Conservation (phyloP, 2,888 invertebrate genomes). For the Antitype chi region DNA sequence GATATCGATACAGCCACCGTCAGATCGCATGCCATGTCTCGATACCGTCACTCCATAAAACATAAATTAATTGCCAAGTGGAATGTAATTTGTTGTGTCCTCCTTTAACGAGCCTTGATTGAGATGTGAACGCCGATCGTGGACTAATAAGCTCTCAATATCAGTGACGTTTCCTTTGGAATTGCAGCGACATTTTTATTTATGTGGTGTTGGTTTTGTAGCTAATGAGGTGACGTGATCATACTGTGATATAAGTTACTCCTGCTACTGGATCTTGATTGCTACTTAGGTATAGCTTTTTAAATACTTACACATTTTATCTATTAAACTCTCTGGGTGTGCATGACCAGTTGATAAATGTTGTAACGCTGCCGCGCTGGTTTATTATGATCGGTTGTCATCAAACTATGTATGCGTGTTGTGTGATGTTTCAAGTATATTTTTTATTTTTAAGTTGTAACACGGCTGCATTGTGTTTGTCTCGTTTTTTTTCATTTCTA, state of each 20-base stretch:
- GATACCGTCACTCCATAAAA: slow-evolving; percentile 72
- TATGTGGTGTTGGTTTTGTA: slow-evolving; percentile 33
- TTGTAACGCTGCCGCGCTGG: slow-evolving; percentile 30
- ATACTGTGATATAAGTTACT: slow-evolving; percentile 43
- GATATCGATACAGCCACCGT: slow-evolving; percentile 76
- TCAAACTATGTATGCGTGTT: slow-evolving; percentile 13
- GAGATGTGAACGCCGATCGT: slow-evolving; percentile 69
- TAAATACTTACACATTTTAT: slow-evolving; percentile 9
- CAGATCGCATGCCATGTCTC: slow-evolving; percentile 68
- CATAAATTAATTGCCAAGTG: slow-evolving; percentile 75
- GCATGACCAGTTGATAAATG: slow-evolving; percentile 17
- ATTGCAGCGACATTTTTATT: slow-evolving; percentile 52
- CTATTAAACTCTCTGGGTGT: background rate
- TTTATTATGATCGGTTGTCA: slow-evolving; percentile 45
- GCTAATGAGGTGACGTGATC: slow-evolving; percentile 54
- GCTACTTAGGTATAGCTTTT: slow-evolving; percentile 5
- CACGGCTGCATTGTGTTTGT: too few species aligned
- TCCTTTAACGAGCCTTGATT: slow-evolving; percentile 75
- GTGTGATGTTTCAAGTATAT: background rate
- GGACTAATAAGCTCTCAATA: slow-evolving; percentile 59
- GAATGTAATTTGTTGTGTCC: slow-evolving; percentile 75
- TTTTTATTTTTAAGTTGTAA: background rate
- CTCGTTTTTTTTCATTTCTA: too few species aligned
- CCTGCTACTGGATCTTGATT: slow-evolving; percentile 38
- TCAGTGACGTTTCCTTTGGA: slow-evolving; percentile 51